Base-by-base conservation (phyloP, 2,797 vertebrate genomes). In the Enoplosus armatus region DNA sequence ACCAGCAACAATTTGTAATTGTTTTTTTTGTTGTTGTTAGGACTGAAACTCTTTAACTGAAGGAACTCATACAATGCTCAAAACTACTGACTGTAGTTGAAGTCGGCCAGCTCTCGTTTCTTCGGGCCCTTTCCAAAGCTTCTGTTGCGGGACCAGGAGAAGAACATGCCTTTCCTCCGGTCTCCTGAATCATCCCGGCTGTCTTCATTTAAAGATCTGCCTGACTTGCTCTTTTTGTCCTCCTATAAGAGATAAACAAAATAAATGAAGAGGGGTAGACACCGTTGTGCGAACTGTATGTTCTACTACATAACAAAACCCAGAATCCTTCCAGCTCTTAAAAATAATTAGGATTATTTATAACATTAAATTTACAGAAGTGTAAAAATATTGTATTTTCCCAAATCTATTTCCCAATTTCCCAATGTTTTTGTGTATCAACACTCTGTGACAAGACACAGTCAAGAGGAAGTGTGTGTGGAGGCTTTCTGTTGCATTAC, bases 91-190 rank as follows among this genome's bases (percentile, higher is more conserved):
- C 98, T 97, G 64, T 96, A 95, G 73, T 93, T 89, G 39, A 95
- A 95, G 90, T 97, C 97, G 1, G 96, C 87, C 33, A 96, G 96
- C 58, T 98, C 98, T 85, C 93, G 97, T 92, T 97, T 99, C 93
- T 98, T 99, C 66, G 97, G 96, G 22, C 97, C 98, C 89, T 97
- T 97, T 45, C 98, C 98, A 1, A 99, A 96, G 92, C 98, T 99
- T 87, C 97, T 96, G 92, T 96, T 99, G 83, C 97, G 95, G 7
- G 98, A 98, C 98, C 98, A 99, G 0, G 98, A 98, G 87, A 99
- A 99, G 88, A 99, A 98, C 0, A 96, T 94, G 48, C 96, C 97
- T 80, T 95, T 98, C 89, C 94, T 97, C 72, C 96, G 96, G 27
- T 96, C 94, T 26, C 96, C 96, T 1, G 97, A 96, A 8, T 98